A percentile compares a stretch with the other conserved stretches of the same genome.
phyloP scores from a whole-genome alignment of 2,888 invertebrate species.

The Orthonevra nobilis region DNA sequence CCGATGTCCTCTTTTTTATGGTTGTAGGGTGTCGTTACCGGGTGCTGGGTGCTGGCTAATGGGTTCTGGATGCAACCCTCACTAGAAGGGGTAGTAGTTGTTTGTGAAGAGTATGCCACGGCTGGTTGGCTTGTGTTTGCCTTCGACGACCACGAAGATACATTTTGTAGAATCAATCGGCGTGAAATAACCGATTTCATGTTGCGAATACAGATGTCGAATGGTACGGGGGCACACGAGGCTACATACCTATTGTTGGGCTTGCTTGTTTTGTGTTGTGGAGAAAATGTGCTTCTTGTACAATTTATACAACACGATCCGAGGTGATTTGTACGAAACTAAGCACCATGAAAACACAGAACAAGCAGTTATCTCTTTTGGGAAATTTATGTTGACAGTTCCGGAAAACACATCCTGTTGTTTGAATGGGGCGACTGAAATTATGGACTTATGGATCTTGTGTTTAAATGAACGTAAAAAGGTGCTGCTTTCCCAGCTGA shows the following conservation, averaged over 20 bases:
- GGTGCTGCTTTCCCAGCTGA: conserved; percentile 4
- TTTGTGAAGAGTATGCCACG: conserved; percentile 42
- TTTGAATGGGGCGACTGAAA: conserved; percentile 46
- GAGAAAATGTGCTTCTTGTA: conserved; percentile 28
- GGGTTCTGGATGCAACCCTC: conserved; percentile 7
- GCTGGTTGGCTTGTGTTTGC: conserved; percentile 58
- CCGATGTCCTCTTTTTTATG: conserved; percentile 51
- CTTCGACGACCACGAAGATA: conserved; percentile 59
- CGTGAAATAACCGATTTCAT: conserved; percentile 70
- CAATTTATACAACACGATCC: conserved; percentile 5
- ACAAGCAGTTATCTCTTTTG: conserved; percentile 43
- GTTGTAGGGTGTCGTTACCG: too few species aligned
- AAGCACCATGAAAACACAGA: conserved; percentile 59
- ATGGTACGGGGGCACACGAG: too few species aligned
- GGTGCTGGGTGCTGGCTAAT: not conserved
- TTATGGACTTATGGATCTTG: conserved; percentile 47
- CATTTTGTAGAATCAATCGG: conserved; percentile 68
- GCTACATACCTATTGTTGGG: too few species aligned
- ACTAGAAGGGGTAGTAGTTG: conserved; percentile 20
- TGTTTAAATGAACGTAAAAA: conserved; percentile 42
- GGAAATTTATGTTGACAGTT: conserved; percentile 66
- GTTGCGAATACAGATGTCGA: conserved; percentile 68
- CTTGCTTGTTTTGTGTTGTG: conserved; percentile 42
- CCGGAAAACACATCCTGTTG: conserved; percentile 52
- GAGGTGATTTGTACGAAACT: conserved; percentile 55